These are phyloP conservation scores for Struthidea cinerea DNA, from an alignment of 2,113 vertebrate species.

Conservation along the genomic window DNA sequence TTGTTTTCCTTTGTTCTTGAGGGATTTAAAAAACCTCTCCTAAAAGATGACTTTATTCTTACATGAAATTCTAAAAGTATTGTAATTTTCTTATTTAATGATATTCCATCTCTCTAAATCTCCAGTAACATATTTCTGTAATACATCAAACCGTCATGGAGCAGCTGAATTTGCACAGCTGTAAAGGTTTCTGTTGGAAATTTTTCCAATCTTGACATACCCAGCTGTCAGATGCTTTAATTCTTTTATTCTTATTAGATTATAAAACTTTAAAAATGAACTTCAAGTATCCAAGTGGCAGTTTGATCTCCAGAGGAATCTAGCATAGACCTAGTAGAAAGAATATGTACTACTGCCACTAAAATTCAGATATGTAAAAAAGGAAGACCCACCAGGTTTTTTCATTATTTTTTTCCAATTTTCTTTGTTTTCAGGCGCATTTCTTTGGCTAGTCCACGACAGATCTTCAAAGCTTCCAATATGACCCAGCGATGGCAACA, in stretches of 20 bases:
- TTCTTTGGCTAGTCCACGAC: slow-evolving; percentile 90
- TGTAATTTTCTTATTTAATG: slow-evolving; percentile 6
- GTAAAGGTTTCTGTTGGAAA: slow-evolving; percentile 27
- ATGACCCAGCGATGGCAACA: slow-evolving; percentile 98
- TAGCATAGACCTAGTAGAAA: neutral
- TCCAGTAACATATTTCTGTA: slow-evolving; percentile 8
- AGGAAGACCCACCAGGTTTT: neutral
- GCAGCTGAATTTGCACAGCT: slow-evolving; percentile 35
- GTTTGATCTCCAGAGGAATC: neutral
- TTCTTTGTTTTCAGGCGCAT: slow-evolving; percentile 78
- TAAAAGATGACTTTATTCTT: neutral
- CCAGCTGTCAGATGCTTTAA: slow-evolving; percentile 23
- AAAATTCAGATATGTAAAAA: neutral
- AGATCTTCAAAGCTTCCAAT: slow-evolving; percentile 95
- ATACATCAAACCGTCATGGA: neutral
- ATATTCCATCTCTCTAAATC: slow-evolving; percentile 67
- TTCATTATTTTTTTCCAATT: neutral
- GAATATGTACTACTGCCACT: neutral
- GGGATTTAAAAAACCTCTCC: neutral
- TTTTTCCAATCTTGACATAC: neutral
- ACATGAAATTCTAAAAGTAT: neutral
- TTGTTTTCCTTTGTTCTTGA: slow-evolving; percentile 6
- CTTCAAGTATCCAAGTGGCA: neutral
- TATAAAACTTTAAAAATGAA: slow-evolving; percentile 1
- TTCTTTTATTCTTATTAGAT: slow-evolving; percentile 6